A percentile compares a stretch with the other conserved stretches of the same genome.
phyloP scores from a whole-genome alignment of 2,888 invertebrate genomes.

The Rhingia rostrata region DNA sequence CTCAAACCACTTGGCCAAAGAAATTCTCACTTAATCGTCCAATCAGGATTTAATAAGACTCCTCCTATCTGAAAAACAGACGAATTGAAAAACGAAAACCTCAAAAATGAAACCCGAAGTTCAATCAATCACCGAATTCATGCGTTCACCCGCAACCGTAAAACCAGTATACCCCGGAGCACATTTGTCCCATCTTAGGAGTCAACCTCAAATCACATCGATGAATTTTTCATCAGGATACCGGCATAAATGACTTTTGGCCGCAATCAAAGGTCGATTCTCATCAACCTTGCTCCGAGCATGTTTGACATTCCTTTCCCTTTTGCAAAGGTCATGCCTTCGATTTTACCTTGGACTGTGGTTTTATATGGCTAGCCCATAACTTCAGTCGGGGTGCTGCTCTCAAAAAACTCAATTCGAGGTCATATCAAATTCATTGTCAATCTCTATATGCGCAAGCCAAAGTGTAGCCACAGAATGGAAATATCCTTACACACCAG shows the following conservation, averaged over 20 bases:
- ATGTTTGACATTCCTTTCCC: slow-evolving; percentile 28
- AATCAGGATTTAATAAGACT: no score
- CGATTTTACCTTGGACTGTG: slow-evolving; percentile 28
- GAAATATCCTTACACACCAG: slow-evolving; percentile 50
- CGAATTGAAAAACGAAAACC: no score
- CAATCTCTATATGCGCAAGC: slow-evolving; percentile 44
- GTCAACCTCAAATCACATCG: slow-evolving; percentile 27
- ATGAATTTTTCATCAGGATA: slow-evolving; percentile 62
- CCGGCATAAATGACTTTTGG: slow-evolving; percentile 41
- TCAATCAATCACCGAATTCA: no score
- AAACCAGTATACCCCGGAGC: no score
- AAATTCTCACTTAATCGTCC: no score
- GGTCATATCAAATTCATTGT: slow-evolving; percentile 72
- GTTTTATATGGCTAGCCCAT: slow-evolving; percentile 41
- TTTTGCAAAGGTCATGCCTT: slow-evolving; percentile 24
- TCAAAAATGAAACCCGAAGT: no score
- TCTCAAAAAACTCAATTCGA: slow-evolving; percentile 52
- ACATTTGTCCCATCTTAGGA: no score
- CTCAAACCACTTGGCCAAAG: no score
- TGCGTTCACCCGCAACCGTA: no score
- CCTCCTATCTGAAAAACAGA: no score
- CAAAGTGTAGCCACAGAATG: slow-evolving; percentile 3
- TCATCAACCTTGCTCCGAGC: slow-evolving; percentile 30
- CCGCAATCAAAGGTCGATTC: slow-evolving; percentile 63
- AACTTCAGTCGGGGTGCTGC: slow-evolving; percentile 11